Evolutionary conservation across 2,888 invertebrate genomes (phyloP).

Genomic region (Yponomeuta evonymella): DNA sequence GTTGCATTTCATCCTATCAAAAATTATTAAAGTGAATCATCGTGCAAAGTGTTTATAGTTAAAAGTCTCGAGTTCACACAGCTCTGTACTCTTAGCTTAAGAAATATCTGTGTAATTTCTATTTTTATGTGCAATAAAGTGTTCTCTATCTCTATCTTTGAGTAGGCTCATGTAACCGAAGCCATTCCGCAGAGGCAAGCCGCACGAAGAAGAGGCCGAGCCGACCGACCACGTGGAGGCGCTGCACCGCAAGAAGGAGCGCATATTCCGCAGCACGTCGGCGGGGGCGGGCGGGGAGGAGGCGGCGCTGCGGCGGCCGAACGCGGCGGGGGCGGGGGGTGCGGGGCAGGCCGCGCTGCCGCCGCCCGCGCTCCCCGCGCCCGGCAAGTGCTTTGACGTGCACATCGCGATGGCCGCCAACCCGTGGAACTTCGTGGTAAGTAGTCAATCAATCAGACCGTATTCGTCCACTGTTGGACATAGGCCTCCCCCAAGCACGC

Average conservation of each 20-base stretch:
- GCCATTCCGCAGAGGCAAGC: slow-evolving; percentile 37
- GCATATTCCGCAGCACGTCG: slow-evolving; percentile 55
- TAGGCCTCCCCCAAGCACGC: too few species aligned
- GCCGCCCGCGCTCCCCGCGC: slow-evolving; percentile 53
- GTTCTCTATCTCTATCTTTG: too few species aligned
- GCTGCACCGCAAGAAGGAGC: slow-evolving; percentile 64
- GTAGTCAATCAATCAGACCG: slow-evolving; percentile 25
- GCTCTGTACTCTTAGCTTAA: too few species aligned
- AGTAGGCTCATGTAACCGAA: neutral
- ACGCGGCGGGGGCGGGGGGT: slow-evolving; percentile 22
- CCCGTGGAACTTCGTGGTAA: slow-evolving; percentile 83
- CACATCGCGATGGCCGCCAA: slow-evolving; percentile 84
- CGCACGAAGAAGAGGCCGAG: slow-evolving; percentile 37
- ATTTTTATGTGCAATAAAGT: too few species aligned
- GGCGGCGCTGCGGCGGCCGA: slow-evolving; percentile 22
- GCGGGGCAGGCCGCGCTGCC: slow-evolving; percentile 48
- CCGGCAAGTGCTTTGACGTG: slow-evolving; percentile 80
- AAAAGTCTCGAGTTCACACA: too few species aligned
- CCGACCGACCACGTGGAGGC: slow-evolving; percentile 52
- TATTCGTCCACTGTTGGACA: too few species aligned
- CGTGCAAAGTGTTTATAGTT: too few species aligned
- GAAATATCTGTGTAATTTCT: too few species aligned
- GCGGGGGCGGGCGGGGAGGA: slow-evolving; percentile 19
- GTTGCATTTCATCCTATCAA: too few species aligned
- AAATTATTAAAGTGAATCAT: too few species aligned